These are phyloP conservation scores for Nysson spinosus DNA, from an alignment of 2,888 invertebrate genomes.

Conservation along the genomic window DNA sequence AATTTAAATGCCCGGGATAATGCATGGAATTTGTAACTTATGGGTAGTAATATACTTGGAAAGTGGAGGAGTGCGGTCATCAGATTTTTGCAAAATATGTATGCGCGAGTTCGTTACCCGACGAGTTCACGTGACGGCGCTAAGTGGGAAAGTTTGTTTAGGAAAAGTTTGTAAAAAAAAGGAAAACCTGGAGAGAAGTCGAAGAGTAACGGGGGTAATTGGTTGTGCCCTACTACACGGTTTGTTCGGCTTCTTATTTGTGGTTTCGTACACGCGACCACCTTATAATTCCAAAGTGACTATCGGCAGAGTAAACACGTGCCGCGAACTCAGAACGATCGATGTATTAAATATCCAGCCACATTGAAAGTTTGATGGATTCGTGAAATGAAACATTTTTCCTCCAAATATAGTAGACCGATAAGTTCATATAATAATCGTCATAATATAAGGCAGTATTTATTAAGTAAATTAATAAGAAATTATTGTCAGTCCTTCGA, in stretches of 20 bases:
- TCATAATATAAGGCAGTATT: too few relatives aligned
- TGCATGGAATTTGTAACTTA: too few relatives aligned
- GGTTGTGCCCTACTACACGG: constrained; percentile 26
- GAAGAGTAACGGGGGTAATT: constrained; percentile 28
- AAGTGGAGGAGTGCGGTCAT: not conserved
- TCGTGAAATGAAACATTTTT: too few relatives aligned
- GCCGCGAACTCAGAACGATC: constrained; percentile 28
- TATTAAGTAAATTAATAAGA: too few relatives aligned
- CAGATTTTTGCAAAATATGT: constrained; percentile 20
- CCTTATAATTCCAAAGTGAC: constrained; percentile 18
- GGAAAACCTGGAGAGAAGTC: not conserved
- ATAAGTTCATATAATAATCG: too few relatives aligned
- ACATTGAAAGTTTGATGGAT: not conserved
- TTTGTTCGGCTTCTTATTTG: constrained; percentile 31
- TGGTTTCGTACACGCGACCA: constrained; percentile 41
- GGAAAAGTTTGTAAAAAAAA: constrained; percentile 37
- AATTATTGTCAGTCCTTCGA: too few relatives aligned
- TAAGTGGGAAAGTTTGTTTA: constrained; percentile 50
- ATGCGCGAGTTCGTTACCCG: constrained; percentile 25
- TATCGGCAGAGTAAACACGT: constrained; percentile 31
- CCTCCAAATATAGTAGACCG: not conserved
- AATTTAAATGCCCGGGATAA: too few relatives aligned
- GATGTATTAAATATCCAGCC: constrained; percentile 15
- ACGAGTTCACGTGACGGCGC: constrained; percentile 35
- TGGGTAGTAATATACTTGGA: not conserved